These are phyloP conservation scores for Etia nguti DNA, from an alignment of 2,113 vertebrate genomes.

Conservation along the genomic window DNA sequence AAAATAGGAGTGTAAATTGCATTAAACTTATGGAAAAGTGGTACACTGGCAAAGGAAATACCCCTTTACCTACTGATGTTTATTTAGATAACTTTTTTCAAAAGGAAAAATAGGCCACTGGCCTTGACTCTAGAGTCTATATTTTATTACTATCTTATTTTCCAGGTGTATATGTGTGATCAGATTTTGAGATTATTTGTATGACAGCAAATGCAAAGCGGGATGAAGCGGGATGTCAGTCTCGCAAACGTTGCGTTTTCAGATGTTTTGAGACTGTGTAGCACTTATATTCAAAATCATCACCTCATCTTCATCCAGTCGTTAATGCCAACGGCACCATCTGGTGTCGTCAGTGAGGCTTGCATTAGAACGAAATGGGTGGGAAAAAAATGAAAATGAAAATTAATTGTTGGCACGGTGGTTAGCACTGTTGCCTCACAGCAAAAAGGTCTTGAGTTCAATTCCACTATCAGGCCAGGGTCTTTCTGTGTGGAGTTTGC, in stretches of 20 bases:
- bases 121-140: not conserved
- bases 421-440: not conserved
- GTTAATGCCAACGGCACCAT: not conserved
- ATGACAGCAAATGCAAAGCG: not conserved
- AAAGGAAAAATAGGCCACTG: not conserved
- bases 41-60: not conserved
- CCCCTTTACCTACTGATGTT: too few species aligned
- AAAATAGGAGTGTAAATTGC: not conserved
- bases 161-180: not conserved
- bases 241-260: not conserved
- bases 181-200: not conserved
- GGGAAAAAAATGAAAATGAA: not conserved
- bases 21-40: not conserved
- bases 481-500: not conserved
- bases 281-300: not conserved
- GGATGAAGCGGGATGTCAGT: not conserved
- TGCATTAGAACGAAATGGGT: not conserved
- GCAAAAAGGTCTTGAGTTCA: not conserved
- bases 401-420: not conserved
- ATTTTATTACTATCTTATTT: not conserved
- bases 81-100: not conserved
- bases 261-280: not conserved
- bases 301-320: not conserved
- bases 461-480: not conserved
- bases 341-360: not conserved